phyloP scores from a whole-genome alignment of 2,888 invertebrate species.

The Acanthoscelides obtectus region DNA sequence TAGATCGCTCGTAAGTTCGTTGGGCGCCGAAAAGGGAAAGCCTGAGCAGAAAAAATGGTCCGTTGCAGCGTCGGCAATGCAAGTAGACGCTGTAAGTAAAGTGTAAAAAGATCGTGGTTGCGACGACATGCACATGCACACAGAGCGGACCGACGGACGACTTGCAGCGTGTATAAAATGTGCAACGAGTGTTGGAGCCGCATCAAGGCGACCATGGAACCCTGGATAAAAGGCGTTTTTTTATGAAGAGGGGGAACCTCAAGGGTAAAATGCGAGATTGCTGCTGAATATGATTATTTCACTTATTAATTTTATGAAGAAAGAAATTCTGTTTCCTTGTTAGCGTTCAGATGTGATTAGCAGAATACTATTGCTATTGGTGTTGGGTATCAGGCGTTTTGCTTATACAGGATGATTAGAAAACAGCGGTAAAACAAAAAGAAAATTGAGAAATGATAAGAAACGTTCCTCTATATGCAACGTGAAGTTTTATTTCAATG shows the following conservation, averaged over 20 bases:
- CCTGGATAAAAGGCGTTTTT: conserved; percentile 44
- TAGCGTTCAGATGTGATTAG: conserved; percentile 2
- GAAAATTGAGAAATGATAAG: no score
- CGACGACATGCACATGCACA: conserved; percentile 28
- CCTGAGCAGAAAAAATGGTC: neutral
- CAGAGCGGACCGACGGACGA: conserved; percentile 10
- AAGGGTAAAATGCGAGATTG: conserved; percentile 40
- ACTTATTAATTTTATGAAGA: conserved; percentile 20
- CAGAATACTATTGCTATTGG: neutral
- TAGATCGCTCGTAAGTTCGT: neutral
- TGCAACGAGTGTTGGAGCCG: conserved; percentile 36
- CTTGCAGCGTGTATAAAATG: conserved; percentile 26
- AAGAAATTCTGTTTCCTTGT: conserved; percentile 20
- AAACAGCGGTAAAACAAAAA: no score
- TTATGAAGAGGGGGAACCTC: conserved; percentile 40
- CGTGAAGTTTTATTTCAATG: no score
- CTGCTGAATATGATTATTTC: conserved; percentile 29
- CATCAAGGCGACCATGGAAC: conserved; percentile 43
- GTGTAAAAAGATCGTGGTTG: conserved; percentile 1
- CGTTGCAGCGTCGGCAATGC: neutral
- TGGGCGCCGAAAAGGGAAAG: neutral
- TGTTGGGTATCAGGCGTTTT: neutral
- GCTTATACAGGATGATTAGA: no score
- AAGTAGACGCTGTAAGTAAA: neutral
- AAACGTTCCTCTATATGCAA: no score